Evolutionary conservation across 2,797 vertebrate genomes (phyloP), one percentile per base, ranked within the genome.

Genomic region (Lophotriccus pileatus): DNA sequence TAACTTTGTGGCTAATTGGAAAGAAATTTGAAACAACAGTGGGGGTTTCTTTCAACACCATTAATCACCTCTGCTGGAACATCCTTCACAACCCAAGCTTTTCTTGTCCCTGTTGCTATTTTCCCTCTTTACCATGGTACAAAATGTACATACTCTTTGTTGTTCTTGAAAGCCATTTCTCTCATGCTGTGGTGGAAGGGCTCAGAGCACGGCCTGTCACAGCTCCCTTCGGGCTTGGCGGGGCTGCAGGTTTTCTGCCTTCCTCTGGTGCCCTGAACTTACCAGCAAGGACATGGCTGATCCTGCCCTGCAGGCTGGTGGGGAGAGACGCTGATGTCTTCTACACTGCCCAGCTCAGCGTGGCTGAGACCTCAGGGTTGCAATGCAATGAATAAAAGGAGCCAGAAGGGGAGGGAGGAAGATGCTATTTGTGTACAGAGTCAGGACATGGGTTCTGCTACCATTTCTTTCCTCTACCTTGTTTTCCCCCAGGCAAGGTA

Each of bases 31-130:
- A 91, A 91, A 91, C 43, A 89, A 64, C 58, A 73, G 23, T 83
- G 53, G 53, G 56, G 56, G 32, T 60, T 94, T 93, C 88, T 95
- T 93, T 95, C 92, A 95, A 85, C 86, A 64, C 68, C 56, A 80
- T 95, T 87, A 95, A 94, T 97, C 94, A 81, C 87, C 49, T 87
- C 79, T 93, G 75, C 82, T 94, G 82, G 93, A 95, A 95, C 89
- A 91, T 94, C 91, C 68, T 69, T 92, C 73, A 23, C 43, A 85
- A 44, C 55, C 46, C 28, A 68, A 87, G 77, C 49, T 86, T 94
- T 89, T 68, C 80, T 95, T 56, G 37, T 85, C 59, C 44, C 56
- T 2, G 24, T 73, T 91, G 85, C 56, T 91, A 14, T 91, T 94
- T 46, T 74, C 24, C 60, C 36, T 81, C 64, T 90, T 63, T 49